phyloP scores from a whole-genome alignment of 2,797 vertebrate genomes.

The Eulemur coronatus region DNA sequence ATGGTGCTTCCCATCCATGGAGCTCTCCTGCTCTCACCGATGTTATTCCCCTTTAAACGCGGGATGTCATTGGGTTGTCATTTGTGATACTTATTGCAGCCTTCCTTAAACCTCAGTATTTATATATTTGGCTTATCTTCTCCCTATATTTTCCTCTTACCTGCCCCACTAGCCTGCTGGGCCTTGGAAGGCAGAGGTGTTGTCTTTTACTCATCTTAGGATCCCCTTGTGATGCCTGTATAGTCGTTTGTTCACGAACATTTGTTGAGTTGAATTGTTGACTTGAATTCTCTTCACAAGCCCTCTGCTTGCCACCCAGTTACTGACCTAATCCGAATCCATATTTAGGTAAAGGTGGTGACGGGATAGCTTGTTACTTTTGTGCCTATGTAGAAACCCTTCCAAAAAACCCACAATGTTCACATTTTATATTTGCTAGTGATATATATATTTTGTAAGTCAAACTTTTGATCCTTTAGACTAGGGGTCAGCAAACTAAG shows the following conservation, averaged over 20 bases:
- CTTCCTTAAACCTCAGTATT: neutral
- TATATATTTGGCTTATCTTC: neutral
- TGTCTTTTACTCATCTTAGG: neutral
- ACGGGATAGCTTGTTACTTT: neutral
- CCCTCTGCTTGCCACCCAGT: neutral
- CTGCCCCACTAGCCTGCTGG: neutral
- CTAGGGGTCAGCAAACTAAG: neutral
- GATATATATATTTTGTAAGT: neutral
- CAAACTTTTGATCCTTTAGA: neutral
- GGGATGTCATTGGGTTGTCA: neutral
- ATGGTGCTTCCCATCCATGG: neutral
- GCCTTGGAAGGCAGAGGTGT: neutral
- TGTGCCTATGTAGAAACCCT: neutral
- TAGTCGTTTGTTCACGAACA: neutral
- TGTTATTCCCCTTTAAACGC: neutral
- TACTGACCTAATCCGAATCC: neutral
- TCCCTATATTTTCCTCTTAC: neutral
- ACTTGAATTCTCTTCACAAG: neutral
- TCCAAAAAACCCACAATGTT: neutral
- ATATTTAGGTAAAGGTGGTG: neutral
- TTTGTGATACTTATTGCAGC: neutral
- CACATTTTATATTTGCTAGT: neutral
- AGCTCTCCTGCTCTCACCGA: neutral
- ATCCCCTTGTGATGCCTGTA: neutral
- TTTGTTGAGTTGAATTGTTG: neutral